A percentile compares a stretch with the other conserved stretches of the same genome.
phyloP scores from a whole-genome alignment of 1,140 invertebrate species.

The Brachionus rotundiformis region DNA sequence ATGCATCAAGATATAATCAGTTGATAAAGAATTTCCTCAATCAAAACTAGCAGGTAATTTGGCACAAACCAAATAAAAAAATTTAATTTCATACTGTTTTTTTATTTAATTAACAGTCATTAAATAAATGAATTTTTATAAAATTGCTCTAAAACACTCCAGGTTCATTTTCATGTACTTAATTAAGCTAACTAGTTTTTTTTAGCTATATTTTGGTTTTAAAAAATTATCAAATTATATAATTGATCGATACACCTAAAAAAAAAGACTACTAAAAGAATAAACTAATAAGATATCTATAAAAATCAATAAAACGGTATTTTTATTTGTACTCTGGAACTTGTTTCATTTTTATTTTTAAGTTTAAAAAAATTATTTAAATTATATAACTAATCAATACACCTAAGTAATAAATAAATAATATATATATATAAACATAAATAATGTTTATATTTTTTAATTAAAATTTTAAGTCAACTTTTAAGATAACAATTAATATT shows the following conservation, averaged over 20 bases:
- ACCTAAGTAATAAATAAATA: no score
- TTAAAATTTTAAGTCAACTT: no score
- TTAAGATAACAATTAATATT: background rate
- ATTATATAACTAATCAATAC: background rate
- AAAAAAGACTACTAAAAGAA: no score
- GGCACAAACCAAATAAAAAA: background rate
- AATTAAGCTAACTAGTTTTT: background rate
- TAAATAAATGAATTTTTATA: background rate
- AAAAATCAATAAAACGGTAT: no score
- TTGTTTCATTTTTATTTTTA: no score
- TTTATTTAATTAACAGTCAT: background rate
- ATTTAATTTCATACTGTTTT: background rate
- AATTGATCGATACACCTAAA: no score
- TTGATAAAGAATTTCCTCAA: background rate
- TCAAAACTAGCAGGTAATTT: conserved; percentile 4
- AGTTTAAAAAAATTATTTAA: background rate
- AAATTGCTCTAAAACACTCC: background rate
- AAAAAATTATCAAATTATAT: no score
- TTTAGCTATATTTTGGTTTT: no score
- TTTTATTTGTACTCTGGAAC: no score
- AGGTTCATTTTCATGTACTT: background rate
- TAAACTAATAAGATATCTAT: no score
- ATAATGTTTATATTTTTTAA: no score
- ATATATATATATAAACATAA: no score
- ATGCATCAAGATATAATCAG: background rate